Base-by-base conservation (phyloP, 2,113 vertebrate genomes). In the Larimichthys polyactis region DNA sequence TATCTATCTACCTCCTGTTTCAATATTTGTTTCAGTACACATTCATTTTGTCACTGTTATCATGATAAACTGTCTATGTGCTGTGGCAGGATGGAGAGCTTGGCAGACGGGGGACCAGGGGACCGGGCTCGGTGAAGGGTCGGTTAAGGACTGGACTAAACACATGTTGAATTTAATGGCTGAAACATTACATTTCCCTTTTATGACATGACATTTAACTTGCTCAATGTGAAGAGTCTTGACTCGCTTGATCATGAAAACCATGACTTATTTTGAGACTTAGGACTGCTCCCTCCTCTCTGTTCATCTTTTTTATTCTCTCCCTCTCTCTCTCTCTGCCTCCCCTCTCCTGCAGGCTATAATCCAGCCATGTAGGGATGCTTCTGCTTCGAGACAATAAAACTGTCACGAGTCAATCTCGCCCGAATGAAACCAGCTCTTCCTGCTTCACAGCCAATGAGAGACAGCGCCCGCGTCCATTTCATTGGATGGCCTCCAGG, bases 391-490 rank as follows among this genome's bases (percentile, higher is more conserved):
- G 68, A 69, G 43, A 88, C 64, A 90, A 86, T 82, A 86, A 93
- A 89, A 74, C 87, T 90, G 89, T 90, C 91, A 71, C 46, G 55
- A 86, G 59, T 90, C 86, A 90, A 88, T 89, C 88, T 90, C 59
- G 9, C 49, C 52, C 17, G 27, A 49, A 82, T 91, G 85, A 90
- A 90, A 88, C 67, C 52, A 58, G 70, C 70, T 84, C 86, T 87
- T 91, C 85, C 90, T 83, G 57, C 27, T 27, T 27, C 27, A 27
- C 62, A 85, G 79, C 88, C 83, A 90, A 82, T 90, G 16, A 49
- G 66, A 81, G 55, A 67, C 20, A 1, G 20, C 29, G 48, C 58
- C 32, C 8, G 49, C 24, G 48, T 72, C 55, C 49, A 20, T 88
- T 88, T 90, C 77, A 89, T 71, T 90, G 92, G 88, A 71, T 8